Conservation (phyloP, 2,113 vertebrate genomes). For the Taurulus bubalis region DNA sequence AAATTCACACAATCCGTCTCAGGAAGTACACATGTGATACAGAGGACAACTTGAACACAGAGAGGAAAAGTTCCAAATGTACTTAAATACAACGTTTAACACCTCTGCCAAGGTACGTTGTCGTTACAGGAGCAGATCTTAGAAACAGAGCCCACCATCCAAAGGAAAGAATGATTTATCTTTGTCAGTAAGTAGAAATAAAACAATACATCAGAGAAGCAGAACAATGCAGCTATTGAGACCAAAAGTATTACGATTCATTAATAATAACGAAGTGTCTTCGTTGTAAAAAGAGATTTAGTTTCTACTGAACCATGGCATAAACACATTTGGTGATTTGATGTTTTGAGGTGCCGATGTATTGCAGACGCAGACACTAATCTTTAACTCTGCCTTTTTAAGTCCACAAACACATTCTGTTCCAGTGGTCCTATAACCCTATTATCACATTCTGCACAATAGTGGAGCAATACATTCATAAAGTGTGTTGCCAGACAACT, state of each 20-base stretch:
- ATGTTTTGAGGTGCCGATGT: not conserved
- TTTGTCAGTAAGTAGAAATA: not conserved
- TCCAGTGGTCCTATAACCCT: not conserved
- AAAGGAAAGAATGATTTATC: not conserved
- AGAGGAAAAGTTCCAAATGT: not conserved
- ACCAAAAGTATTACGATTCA: conserved; percentile 11
- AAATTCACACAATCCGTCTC: not conserved
- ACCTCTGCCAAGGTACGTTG: not conserved
- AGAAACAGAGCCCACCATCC: not conserved
- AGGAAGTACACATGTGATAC: not conserved
- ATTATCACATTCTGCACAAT: not conserved
- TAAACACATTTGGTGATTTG: not conserved
- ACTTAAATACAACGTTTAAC: not conserved
- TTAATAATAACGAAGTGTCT: conserved; percentile 16
- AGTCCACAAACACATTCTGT: not conserved
- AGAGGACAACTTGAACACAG: not conserved
- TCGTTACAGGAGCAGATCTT: not conserved
- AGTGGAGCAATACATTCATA: not conserved
- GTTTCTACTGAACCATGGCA: not conserved
- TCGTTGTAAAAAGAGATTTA: conserved; percentile 3
- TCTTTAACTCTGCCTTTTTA: not conserved
- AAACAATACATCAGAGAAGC: not conserved
- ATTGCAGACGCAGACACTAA: not conserved
- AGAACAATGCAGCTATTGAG: not conserved
- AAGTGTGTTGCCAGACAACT: not conserved